Base-by-base conservation (phyloP, 2,113 vertebrate species). In the Raja brachyura region DNA sequence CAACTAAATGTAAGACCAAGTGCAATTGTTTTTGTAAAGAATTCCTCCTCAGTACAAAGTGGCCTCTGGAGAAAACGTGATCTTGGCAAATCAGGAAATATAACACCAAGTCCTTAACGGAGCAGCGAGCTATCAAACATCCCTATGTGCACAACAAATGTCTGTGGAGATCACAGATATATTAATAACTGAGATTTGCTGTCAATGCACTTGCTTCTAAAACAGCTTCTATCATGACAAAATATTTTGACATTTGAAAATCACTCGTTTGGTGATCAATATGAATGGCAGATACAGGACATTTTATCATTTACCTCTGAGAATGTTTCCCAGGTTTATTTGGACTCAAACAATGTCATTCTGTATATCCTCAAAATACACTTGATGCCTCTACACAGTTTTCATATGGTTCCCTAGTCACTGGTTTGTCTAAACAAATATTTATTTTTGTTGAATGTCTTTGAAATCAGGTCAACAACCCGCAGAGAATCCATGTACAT, bases 391-490 rank as follows among this genome's bases (percentile, higher is more conserved):
- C n/a, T 18, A 61, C 11, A 31, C 9, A 88, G 59, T 88, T 25
- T 18, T 28, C 66, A n/a, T 33, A 88, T 88, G 61, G 28, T 88
- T 88, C n/a, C 61, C 59, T 16, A 66, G 11, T 63, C 85, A 63
- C 61, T 88, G 61, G 28, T 88, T 88, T 88, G 59, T 63, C 59
- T 31, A 66, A 88, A 66, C 1, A 33, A 33, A 63, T 14, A 16
- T 88, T 79, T 79, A 63, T 63, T 88, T 88, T 63, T 63, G 85
- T 63, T 59, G 48, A 86, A 88, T 88, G n/a, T 5, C 11, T 88
- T 88, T 88, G 85, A 61, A 88, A 33, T 61, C 61, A 66, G 28
- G 16, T 33, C 85, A 18, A 18, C 18, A 31, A 66, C 61, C 56
- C 11, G 11, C 59, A n/a, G 16, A 66, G 31, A 18, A 66, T 88